Conservation (phyloP, 1,140 invertebrate genomes). For the Aphaenogaster ashmeadi region DNA sequence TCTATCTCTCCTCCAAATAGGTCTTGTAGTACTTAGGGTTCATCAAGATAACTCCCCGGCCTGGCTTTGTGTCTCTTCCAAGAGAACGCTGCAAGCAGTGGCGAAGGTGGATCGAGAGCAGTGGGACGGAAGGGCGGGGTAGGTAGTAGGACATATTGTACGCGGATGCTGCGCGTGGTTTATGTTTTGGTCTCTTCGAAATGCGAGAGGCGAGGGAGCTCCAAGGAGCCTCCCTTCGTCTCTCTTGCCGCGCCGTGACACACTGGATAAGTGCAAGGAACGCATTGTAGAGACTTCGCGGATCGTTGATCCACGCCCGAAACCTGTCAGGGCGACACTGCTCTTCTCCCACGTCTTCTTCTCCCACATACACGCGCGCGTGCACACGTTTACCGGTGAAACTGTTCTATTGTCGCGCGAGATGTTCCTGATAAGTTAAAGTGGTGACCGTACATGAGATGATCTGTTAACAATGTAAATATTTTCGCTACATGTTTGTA, state of each 20-base stretch:
- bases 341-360: not conserved
- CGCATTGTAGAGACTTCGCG: conserved; percentile 63
- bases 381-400: conserved; percentile 8
- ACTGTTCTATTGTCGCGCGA: conserved; percentile 54
- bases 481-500: conserved; percentile 19
- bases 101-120: conserved; percentile 33
- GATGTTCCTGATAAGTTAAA: conserved; percentile 42
- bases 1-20: conserved; percentile 81
- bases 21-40: conserved; percentile 84
- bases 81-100: conserved; percentile 64
- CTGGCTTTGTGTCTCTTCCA: conserved; percentile 80
- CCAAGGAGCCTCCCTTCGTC: conserved; percentile 3
- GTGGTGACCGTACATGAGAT: conserved; percentile 24
- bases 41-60: conserved; percentile 83
- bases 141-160: conserved; percentile 72
- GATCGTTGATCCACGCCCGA: conserved; percentile 47
- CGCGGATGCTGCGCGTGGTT: conserved; percentile 71
- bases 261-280: conserved; percentile 49
- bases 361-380: not conserved
- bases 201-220: conserved; percentile 42
- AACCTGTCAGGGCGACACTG: conserved; percentile 54
- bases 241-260: conserved; percentile 27
- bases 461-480: conserved; percentile 53
- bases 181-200: conserved; percentile 77
- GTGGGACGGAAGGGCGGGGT: conserved; percentile 32